These are phyloP conservation scores for Centropus bengalensis DNA, from an alignment of 2,113 vertebrate genomes.

Conservation along the genomic window DNA sequence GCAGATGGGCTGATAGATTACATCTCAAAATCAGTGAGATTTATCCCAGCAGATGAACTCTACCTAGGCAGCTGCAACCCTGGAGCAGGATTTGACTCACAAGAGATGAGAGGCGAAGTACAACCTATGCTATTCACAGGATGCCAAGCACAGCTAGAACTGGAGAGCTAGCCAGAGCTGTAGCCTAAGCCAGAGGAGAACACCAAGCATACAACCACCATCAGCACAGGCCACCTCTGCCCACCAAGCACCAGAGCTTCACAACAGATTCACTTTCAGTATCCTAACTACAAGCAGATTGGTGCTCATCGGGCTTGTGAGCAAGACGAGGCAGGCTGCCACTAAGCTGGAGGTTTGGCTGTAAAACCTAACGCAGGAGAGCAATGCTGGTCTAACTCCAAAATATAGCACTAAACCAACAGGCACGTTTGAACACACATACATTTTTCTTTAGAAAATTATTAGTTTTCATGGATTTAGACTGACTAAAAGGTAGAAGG, in stretches of 20 bases:
- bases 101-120: not conserved
- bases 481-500: not conserved
- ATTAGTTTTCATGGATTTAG: not conserved
- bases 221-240: not conserved
- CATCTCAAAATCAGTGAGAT: not conserved
- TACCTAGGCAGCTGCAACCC: not conserved
- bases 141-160: not conserved
- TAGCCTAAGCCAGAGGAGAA: not conserved
- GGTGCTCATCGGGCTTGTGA: fast-evolving
- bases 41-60: not conserved
- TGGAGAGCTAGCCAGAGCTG: not conserved
- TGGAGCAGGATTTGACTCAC: not conserved
- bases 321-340: not conserved
- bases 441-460: not conserved
- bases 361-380: not conserved
- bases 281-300: fast-evolving
- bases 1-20: not conserved
- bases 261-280: not conserved
- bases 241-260: not conserved
- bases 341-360: not conserved
- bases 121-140: not conserved
- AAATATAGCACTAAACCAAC: not conserved
- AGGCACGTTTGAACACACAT: fast-evolving
- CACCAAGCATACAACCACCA: fast-evolving
- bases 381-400: not conserved